Conservation (phyloP, 1,140 invertebrate genomes). For the Tetragonula clypearis region DNA sequence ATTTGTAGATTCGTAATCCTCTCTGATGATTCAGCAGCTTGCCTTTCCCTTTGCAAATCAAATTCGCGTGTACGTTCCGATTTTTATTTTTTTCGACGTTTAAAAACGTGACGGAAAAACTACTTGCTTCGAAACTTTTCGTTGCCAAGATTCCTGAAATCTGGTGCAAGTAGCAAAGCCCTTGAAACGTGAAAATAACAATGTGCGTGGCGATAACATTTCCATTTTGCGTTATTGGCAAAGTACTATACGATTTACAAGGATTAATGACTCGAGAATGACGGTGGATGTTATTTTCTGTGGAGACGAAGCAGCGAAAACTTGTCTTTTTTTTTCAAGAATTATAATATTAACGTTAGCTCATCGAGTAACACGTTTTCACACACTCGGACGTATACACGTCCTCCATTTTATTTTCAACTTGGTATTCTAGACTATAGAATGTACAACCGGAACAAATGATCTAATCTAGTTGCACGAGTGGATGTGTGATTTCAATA, state of each 20-base stretch:
- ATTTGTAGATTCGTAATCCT: not conserved
- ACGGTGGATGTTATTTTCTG: not conserved
- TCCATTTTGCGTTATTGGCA: too few species aligned
- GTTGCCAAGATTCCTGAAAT: not conserved
- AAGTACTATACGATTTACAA: not conserved
- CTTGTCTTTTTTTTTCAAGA: not conserved
- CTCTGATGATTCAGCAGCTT: not conserved
- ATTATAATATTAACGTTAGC: not conserved
- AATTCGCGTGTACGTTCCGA: too few species aligned
- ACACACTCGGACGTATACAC: not conserved
- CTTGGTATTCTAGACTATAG: too few species aligned
- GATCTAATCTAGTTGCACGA: not conserved
- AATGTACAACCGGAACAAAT: too few species aligned
- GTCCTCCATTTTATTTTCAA: not conserved
- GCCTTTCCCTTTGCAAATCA: not conserved
- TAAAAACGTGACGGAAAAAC: not conserved
- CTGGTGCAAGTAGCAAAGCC: not conserved
- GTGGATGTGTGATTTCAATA: conserved; percentile 1
- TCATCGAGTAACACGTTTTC: not conserved
- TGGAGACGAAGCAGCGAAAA: not conserved
- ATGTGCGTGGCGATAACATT: not conserved
- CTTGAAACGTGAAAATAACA: not conserved
- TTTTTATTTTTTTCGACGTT: not conserved
- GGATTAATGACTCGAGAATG: not conserved
- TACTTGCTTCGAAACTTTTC: not conserved